phyloP scores from a whole-genome alignment of 2,888 invertebrate species.

The Campoplex nolae region DNA sequence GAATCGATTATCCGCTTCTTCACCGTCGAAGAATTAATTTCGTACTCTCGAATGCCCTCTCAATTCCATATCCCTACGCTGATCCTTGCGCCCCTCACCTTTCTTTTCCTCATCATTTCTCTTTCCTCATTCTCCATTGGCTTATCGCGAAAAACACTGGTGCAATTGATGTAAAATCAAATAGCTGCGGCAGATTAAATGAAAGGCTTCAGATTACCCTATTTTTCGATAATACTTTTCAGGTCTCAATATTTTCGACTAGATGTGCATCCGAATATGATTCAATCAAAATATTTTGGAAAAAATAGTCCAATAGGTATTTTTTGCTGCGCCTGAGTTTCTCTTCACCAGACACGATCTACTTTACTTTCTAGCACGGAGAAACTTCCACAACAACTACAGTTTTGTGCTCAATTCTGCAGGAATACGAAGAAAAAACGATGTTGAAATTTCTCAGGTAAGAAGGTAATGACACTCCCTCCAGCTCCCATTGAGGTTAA shows the following conservation, averaged over 20 bases:
- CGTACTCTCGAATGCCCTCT: slow-evolving; percentile 53
- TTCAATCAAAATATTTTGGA: neutral
- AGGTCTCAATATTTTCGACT: neutral
- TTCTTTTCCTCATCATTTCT: neutral
- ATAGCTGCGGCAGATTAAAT: slow-evolving; percentile 40
- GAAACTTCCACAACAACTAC: neutral
- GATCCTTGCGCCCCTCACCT: slow-evolving; percentile 20
- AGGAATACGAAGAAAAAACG: neutral
- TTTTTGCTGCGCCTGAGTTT: neutral
- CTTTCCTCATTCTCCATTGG: slow-evolving; percentile 6
- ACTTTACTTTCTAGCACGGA: neutral
- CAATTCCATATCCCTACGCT: slow-evolving; percentile 45
- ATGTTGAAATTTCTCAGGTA: neutral
- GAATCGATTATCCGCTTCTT: slow-evolving; percentile 63
- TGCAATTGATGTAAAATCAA: slow-evolving; percentile 49
- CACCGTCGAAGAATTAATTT: slow-evolving; percentile 63
- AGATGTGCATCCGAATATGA: neutral
- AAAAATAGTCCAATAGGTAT: neutral
- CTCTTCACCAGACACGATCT: neutral
- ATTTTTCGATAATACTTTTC: slow-evolving; percentile 1
- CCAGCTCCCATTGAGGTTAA: slow-evolving; percentile 9
- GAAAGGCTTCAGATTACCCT: slow-evolving; percentile 1
- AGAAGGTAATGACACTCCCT: neutral
- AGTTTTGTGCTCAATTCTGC: neutral
- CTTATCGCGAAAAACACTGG: slow-evolving; percentile 42